Conservation (phyloP, 2,113 vertebrate species). For the Suricata suricatta region DNA sequence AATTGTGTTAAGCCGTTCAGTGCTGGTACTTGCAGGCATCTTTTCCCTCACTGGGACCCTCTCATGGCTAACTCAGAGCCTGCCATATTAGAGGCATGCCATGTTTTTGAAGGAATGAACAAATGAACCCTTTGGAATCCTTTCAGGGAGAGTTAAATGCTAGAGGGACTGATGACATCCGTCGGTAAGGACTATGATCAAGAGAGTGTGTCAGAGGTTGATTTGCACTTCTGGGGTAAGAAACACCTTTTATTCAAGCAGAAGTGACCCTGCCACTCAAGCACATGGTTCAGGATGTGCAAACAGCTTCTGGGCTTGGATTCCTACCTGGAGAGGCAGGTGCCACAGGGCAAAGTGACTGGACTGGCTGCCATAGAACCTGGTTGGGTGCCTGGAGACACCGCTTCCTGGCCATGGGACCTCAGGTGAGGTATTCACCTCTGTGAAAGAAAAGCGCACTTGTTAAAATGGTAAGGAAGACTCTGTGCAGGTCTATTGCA, state of each 20-base stretch:
- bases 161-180: background rate
- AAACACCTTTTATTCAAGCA: background rate
- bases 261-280: background rate
- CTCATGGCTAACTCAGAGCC: background rate
- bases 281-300: background rate
- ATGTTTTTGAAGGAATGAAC: background rate
- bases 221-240: background rate
- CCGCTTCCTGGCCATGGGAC: background rate
- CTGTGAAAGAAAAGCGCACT: background rate
- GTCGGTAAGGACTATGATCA: background rate
- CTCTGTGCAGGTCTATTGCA: background rate
- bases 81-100: fast-evolving
- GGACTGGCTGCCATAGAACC: background rate
- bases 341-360: too few species aligned
- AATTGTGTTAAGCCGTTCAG: background rate
- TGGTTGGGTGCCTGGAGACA: too few species aligned
- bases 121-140: background rate
- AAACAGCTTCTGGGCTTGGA: too few species aligned
- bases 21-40: background rate
- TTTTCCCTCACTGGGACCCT: background rate
- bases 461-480: background rate
- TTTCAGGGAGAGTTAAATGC: background rate
- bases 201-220: background rate
- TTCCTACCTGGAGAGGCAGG: background rate
- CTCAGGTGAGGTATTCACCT: background rate